Conservation (phyloP, 2,113 vertebrate species). For the Rhea americana region DNA sequence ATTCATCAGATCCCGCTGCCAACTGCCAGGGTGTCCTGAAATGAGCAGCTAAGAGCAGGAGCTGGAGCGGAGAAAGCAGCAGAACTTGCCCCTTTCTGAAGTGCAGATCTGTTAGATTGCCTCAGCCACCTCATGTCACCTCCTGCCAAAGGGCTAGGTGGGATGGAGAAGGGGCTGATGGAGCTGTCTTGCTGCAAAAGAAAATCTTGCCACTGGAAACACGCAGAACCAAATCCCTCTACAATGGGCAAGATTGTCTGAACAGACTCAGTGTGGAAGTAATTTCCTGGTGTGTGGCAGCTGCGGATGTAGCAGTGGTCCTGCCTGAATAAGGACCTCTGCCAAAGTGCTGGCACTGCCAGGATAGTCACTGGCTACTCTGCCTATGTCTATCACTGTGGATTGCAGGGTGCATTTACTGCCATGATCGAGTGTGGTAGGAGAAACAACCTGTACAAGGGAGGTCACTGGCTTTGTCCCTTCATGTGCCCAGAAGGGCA, state of each 20-base stretch:
- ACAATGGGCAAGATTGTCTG: no score
- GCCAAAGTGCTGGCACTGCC: neutral
- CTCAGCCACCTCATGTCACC: constrained; percentile 38
- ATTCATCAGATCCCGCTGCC: constrained; percentile 30
- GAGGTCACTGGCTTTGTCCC: no score
- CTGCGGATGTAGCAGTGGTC: no score
- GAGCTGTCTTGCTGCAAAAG: no score
- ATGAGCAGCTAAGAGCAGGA: neutral
- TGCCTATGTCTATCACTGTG: neutral
- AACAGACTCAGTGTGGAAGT: no score
- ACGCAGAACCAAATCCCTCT: no score
- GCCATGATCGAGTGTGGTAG: neutral
- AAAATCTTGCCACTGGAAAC: no score
- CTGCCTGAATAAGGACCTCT: neutral
- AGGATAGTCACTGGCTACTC: neutral
- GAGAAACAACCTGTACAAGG: no score
- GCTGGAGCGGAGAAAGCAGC: neutral
- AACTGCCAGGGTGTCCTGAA: neutral
- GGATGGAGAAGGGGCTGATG: no score
- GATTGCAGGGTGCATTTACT: neutral
- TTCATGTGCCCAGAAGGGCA: no score
- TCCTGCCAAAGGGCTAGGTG: neutral
- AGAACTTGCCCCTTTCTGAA: constrained; percentile 18
- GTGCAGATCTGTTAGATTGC: constrained; percentile 34
- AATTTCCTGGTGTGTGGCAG: no score